Evolutionary conservation across 2,113 vertebrate genomes (phyloP).

Genomic region (Xiphorhynchus elegans): DNA sequence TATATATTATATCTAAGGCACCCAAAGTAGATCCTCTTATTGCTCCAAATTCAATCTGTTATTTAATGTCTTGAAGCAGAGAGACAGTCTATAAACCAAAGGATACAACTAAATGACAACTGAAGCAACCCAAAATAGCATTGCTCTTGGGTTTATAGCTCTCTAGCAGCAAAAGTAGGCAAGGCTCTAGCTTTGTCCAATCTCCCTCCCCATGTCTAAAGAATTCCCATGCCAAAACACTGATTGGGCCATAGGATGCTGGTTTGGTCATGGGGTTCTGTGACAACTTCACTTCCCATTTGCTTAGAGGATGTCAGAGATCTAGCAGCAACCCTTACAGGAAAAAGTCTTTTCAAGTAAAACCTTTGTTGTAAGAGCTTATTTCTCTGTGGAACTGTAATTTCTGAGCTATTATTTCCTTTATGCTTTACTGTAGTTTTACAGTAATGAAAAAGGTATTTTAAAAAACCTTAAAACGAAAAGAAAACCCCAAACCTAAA

Average conservation of each 20-base stretch:
- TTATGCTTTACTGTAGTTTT: neutral
- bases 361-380: neutral
- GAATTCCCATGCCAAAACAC: neutral
- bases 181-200: neutral
- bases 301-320: neutral
- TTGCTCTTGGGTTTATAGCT: neutral
- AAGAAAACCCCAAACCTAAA: neutral
- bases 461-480: neutral
- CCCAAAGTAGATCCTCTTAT: neutral
- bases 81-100: neutral
- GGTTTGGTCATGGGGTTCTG: neutral
- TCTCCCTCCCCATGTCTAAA: neutral
- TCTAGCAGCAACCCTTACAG: neutral
- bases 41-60: neutral
- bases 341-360: neutral
- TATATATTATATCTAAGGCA: neutral
- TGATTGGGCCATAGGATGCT: neutral
- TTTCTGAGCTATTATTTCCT: neutral
- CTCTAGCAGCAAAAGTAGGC: neutral
- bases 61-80: neutral
- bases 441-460: neutral
- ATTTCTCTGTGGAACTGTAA: neutral
- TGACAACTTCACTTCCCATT: neutral
- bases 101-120: neutral
- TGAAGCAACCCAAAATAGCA: neutral